Evolutionary conservation across 2,888 invertebrate species (phyloP), one percentile per base, ranked within the genome.

Genomic region (Lepeophtheirus nordmannii): DNA sequence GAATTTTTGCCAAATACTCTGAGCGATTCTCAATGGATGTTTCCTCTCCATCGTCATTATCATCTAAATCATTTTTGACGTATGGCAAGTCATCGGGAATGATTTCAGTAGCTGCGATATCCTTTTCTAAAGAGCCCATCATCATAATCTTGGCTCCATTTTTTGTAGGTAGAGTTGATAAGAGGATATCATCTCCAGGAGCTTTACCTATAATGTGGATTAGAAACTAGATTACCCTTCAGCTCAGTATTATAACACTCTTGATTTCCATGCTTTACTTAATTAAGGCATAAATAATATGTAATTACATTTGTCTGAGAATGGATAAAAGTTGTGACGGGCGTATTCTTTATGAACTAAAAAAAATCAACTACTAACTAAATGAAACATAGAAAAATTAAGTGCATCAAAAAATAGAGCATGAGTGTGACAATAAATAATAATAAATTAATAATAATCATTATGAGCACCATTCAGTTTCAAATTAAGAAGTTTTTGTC

Each of bases 91-190:
- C 85, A 68, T 84, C 83, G 0, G 92, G 92, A 66, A 85, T 83
- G 63, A 83, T 83, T 72, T 83, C 84, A 0, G 86, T 89, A 72
- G 87, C 86, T 57, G 85, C 85, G 72, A 92, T 91, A 66, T 89
- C 91, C 72, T 91, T 87, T 74, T 96, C 96, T 2, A 89, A 78
- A 0, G 92, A 93, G 0, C 96, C 96, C 83, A 96, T 92, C 87
- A 96, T 87, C 91, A 96, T 93, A 12, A 96, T 81, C 76, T 93
- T 93, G 70, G 88, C 85, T 67, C 88, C 88, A 0, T 85, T 83
- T 74, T 92, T 92, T 38, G 94, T 77, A 72, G 86, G 86, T 68
- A 93, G 74, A 62, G 82, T 81, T 0, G 83, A 81, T n/a, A 94
- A 77, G 60, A 82, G 81, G 70, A 84, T 83, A 70, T 85, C 85